phyloP scores from a whole-genome alignment of 2,113 vertebrate genomes.

The Lathamus discolor region DNA sequence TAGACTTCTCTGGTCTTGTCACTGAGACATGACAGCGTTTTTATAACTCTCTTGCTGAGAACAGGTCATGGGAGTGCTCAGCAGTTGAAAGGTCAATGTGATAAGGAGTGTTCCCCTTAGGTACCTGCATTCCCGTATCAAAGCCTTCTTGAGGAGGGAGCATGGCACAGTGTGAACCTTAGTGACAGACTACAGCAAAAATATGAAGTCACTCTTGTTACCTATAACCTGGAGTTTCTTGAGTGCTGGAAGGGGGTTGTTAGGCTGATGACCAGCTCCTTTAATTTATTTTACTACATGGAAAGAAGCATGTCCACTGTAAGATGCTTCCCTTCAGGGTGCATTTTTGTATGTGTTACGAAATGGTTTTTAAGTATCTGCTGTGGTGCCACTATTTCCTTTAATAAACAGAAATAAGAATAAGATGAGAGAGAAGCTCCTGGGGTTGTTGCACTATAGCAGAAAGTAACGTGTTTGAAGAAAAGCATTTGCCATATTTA shows the following conservation, averaged over 20 bases:
- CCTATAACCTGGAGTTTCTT: too few species aligned
- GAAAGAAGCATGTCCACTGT: background rate
- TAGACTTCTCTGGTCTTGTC: background rate
- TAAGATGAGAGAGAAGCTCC: background rate
- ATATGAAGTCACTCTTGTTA: background rate
- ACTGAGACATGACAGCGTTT: background rate
- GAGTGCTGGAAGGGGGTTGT: background rate
- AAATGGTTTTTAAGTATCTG: background rate
- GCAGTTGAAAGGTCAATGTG: background rate
- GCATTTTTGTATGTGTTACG: background rate
- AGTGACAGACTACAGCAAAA: background rate
- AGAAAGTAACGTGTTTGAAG: background rate
- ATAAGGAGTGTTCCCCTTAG: background rate
- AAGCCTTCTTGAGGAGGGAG: background rate
- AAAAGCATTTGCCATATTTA: background rate
- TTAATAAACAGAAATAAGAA: background rate
- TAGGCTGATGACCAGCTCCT: background rate
- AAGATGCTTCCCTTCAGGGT: background rate
- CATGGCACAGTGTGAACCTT: fast-evolving
- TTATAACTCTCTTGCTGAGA: background rate
- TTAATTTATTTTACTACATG: background rate
- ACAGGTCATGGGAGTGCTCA: background rate
- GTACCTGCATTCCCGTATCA: background rate
- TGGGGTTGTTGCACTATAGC: fast-evolving
- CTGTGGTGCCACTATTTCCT: background rate